Conservation (phyloP, 2,888 invertebrate genomes). For the Antheraea assamensis region DNA sequence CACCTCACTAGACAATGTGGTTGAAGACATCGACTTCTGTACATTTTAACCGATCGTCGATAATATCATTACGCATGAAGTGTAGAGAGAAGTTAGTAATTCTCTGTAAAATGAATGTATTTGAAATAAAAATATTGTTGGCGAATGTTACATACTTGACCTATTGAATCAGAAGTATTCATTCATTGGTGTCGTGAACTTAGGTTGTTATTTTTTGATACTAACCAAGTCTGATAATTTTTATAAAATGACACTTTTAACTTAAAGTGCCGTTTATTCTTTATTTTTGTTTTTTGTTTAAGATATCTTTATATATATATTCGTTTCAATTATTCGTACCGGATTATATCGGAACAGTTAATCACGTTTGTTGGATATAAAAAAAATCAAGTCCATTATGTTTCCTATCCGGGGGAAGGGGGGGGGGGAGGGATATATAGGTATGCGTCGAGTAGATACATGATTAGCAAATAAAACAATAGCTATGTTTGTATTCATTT, state of each 20-base stretch:
- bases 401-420: too few relatives aligned
- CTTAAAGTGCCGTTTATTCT: background rate
- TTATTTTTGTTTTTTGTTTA: background rate
- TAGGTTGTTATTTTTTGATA: background rate
- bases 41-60: too few relatives aligned
- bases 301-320: too few relatives aligned
- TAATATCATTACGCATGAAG: background rate
- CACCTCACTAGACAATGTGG: too few relatives aligned
- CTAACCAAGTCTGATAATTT: background rate
- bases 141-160: background rate
- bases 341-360: background rate
- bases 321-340: background rate
- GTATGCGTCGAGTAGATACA: background rate
- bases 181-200: background rate
- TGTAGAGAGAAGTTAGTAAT: background rate
- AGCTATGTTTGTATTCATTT: background rate
- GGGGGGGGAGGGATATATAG: background rate
- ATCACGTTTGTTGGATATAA: background rate
- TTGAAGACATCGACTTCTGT: too few relatives aligned
- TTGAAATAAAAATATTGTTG: background rate
- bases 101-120: background rate
- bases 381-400: background rate
- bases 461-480: background rate
- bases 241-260: background rate
- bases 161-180: slow-evolving; percentile 1